Evolutionary conservation across 2,113 vertebrate genomes (phyloP).

Genomic region (Cynocephalus volans): DNA sequence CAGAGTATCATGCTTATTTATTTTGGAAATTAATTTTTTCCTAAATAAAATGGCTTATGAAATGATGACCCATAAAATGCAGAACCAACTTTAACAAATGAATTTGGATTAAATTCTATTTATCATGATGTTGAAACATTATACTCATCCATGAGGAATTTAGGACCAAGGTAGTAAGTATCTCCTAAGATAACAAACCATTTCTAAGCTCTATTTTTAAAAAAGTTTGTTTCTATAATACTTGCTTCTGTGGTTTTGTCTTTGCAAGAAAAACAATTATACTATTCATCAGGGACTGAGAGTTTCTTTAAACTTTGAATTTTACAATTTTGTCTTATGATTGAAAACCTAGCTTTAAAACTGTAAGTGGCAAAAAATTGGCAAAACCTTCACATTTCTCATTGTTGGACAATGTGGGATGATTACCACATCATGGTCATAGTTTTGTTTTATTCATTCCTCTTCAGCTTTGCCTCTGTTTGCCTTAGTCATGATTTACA

Average conservation of each 20-base stretch:
- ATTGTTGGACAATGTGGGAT: not conserved
- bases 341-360: not conserved
- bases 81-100: not conserved
- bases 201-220: not conserved
- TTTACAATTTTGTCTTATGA: not conserved
- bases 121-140: not conserved
- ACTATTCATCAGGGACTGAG: not conserved
- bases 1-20: not conserved
- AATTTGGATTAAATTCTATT: not conserved
- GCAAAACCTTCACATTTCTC: not conserved
- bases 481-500: not conserved
- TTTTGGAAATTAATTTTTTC: not conserved
- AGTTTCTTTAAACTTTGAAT: not conserved
- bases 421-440: not conserved
- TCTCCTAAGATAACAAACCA: not conserved
- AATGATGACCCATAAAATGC: not conserved
- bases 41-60: not conserved
- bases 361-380: conserved; percentile 26
- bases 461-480: not conserved
- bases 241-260: not conserved
- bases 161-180: not conserved
- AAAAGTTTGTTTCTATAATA: not conserved
- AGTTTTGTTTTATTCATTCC: not conserved
- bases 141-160: not conserved
- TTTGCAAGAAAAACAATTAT: not conserved